A percentile compares a stretch with the other conserved stretches of the same genome.
Conservation (phyloP, 2,888 invertebrate genomes). For the Andricus quercusramuli region DNA sequence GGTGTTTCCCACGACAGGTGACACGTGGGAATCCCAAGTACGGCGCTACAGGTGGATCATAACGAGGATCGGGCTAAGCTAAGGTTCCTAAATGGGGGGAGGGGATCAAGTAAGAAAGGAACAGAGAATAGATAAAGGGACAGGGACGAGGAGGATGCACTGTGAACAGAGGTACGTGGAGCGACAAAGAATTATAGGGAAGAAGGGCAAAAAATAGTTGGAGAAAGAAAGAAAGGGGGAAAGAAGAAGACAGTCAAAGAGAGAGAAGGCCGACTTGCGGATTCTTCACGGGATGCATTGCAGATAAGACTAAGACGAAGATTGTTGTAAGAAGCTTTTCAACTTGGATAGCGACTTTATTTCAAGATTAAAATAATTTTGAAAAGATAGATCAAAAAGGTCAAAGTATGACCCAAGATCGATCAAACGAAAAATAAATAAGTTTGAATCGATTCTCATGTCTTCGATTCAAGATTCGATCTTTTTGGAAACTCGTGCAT, state of each 20-base stretch:
- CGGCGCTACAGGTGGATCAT: constrained; percentile 72
- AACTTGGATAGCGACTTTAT: neutral
- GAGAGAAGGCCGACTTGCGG: neutral
- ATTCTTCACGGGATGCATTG: neutral
- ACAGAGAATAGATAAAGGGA: constrained; percentile 1
- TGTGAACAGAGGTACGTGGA: constrained; percentile 24
- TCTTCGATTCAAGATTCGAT: too few relatives aligned
- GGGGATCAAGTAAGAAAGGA: neutral
- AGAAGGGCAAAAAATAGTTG: constrained; percentile 43
- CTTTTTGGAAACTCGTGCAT: too few relatives aligned
- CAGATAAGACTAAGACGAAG: neutral
- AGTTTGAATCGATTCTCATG: too few relatives aligned
- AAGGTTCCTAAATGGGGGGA: neutral
- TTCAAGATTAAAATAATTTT: neutral
- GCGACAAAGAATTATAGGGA: neutral
- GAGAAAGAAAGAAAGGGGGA: constrained; percentile 43
- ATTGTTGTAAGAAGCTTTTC: too few relatives aligned
- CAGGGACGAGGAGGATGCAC: neutral
- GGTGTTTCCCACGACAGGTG: constrained; percentile 76
- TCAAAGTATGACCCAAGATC: too few relatives aligned
- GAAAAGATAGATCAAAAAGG: neutral
- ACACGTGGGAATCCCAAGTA: constrained; percentile 76
- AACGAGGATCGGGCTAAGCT: constrained; percentile 22
- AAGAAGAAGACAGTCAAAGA: constrained; percentile 48
- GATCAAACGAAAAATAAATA: too few relatives aligned